Base-by-base conservation (phyloP, 2,888 invertebrate genomes). In the Baronia brevicornis region DNA sequence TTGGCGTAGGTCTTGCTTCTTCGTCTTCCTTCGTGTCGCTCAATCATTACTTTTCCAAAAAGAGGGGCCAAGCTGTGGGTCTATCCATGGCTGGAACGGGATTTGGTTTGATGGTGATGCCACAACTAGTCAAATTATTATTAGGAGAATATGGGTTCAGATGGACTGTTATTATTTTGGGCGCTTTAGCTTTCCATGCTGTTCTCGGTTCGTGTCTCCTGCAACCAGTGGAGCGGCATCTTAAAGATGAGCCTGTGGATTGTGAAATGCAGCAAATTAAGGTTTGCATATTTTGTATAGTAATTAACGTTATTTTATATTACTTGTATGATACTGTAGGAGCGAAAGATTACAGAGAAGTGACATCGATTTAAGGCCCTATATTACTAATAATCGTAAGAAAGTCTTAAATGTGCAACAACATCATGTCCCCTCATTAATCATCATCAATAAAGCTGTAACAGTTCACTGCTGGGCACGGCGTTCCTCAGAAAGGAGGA, bases 51-150 rank as follows among this genome's bases (percentile, higher is more conserved):
- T 93, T 93, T 60, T 86, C 89, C 7, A 89, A 90, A 61, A 90
- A 90, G 60, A 87, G 93, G 10, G 92, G 93, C 0, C 92, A 92
- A 62, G 93, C 93, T 1, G 91, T 93, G 4, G 93, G 93, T 0
- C 77, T 92, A 11, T 92, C 92, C 0, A 90, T 93, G 87, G 92
- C 92, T 1, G 93, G 93, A 0, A 92, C 92, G 0, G 91, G 92
- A 3, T 85, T 93, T 48, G 93, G 92, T 2, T 88, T 92, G 80
- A 89, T 93, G 86, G 84, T 92, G 38, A 90, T 93, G 89, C 93
- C 93, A 1, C 93, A 93, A 60, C 84, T 91, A 38, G 90, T 92
- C 38, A 85, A 88, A 26, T 46, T 90, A 3, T 69, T 92, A 6
- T 71, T 92, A 4, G 86, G 87, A 25, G 82, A 78, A 34, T 92